These are phyloP conservation scores for Lerema accius DNA, from an alignment of 1,140 invertebrate species.

Conservation along the genomic window DNA sequence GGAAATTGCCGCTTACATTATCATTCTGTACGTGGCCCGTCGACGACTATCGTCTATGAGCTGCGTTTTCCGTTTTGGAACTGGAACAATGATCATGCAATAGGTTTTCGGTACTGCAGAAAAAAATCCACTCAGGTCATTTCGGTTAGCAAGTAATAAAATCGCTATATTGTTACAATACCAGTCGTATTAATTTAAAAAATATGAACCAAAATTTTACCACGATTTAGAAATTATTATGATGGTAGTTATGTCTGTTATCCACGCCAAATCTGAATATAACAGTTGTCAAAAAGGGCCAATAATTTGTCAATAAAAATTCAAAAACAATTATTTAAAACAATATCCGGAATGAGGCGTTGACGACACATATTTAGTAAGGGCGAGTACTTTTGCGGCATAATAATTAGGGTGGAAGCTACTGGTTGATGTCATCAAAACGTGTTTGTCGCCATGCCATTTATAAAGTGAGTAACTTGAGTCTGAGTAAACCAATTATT, in stretches of 20 bases:
- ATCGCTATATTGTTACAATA: too few relatives aligned
- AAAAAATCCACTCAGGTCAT: neutral
- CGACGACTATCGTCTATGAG: slow-evolving; percentile 45
- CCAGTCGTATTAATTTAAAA: too few relatives aligned
- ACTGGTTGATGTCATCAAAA: slow-evolving; percentile 44
- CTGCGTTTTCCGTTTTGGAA: neutral
- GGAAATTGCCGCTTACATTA: slow-evolving; percentile 78
- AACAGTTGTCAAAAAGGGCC: neutral
- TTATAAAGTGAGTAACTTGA: slow-evolving; percentile 23
- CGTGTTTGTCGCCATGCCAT: slow-evolving; percentile 38
- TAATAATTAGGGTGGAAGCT: slow-evolving; percentile 30
- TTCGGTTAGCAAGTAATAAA: too few relatives aligned
- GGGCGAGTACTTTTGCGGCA: slow-evolving; percentile 16
- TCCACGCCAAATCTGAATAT: neutral
- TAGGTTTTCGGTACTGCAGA: neutral
- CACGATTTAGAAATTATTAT: too few relatives aligned
- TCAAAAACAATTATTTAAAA: slow-evolving; percentile 1
- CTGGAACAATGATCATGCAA: neutral
- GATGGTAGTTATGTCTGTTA: too few relatives aligned
- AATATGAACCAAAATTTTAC: too few relatives aligned
- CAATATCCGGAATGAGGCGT: slow-evolving; percentile 7
- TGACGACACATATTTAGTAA: slow-evolving; percentile 24
- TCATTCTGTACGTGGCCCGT: slow-evolving; percentile 52
- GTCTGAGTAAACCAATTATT: slow-evolving; percentile 19
- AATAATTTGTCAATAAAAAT: neutral